phyloP scores from a whole-genome alignment of 2,113 vertebrate genomes.

The Oenanthe melanoleuca region DNA sequence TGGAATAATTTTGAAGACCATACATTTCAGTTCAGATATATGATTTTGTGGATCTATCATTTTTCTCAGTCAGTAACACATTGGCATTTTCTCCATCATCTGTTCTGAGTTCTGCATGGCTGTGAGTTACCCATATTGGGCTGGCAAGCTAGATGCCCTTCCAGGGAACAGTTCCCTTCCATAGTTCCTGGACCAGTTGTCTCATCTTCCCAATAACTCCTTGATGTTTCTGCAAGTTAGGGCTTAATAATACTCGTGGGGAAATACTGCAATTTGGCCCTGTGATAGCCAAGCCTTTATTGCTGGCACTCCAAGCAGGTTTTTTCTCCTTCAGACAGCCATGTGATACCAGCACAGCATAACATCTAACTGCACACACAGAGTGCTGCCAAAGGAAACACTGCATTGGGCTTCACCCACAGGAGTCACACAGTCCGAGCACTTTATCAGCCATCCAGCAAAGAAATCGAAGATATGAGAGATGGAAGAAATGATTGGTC shows the following conservation, averaged over 20 bases:
- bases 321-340: constrained; percentile 33
- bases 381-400: constrained; percentile 44
- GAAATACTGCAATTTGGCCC: background rate
- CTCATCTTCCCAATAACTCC: constrained; percentile 6
- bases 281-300: constrained; percentile 4
- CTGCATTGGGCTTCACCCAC: constrained; percentile 16
- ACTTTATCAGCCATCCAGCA: constrained; percentile 37
- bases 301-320: constrained; percentile 7
- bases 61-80: background rate
- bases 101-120: background rate
- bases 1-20: background rate
- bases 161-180: background rate
- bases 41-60: background rate
- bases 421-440: constrained; percentile 26
- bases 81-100: background rate
- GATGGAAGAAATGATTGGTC: constrained; percentile 40
- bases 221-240: background rate
- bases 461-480: constrained; percentile 29
- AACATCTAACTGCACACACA: background rate
- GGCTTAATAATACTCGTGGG: background rate
- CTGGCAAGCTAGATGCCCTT: background rate
- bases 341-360: constrained; percentile 31
- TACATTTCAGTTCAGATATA: background rate
- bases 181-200: background rate
- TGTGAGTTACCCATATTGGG: background rate